Conservation (phyloP, 2,888 invertebrate genomes). For the Idaea straminata region DNA sequence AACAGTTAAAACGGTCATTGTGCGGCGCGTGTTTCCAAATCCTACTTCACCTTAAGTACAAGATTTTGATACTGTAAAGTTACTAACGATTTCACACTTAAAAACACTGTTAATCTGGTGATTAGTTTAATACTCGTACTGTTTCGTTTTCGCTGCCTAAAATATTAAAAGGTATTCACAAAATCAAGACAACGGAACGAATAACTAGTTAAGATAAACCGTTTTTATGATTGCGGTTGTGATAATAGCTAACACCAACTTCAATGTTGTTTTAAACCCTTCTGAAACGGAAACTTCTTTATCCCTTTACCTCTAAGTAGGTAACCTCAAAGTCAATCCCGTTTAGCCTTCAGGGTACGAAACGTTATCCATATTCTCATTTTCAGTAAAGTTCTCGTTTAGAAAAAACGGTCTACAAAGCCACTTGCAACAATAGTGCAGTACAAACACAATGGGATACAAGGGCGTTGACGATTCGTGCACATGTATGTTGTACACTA, state of each 20-base stretch:
- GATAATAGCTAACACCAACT: not conserved
- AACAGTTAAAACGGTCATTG: too few species aligned
- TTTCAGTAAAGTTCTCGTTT: slow-evolving; percentile 19
- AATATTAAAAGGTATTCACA: too few species aligned
- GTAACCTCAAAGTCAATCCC: slow-evolving; percentile 11
- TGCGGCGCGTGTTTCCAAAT: too few species aligned
- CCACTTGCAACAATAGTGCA: slow-evolving; percentile 25
- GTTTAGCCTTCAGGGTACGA: slow-evolving; percentile 15
- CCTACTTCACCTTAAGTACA: too few species aligned
- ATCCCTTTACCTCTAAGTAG: not conserved
- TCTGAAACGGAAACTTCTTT: not conserved
- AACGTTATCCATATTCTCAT: slow-evolving; percentile 16
- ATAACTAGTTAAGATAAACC: not conserved
- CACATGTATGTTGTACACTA: slow-evolving; percentile 22
- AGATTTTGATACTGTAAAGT: too few species aligned
- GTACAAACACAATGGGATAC: slow-evolving; percentile 27
- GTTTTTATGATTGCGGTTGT: not conserved
- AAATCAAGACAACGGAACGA: too few species aligned
- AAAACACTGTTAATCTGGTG: too few species aligned
- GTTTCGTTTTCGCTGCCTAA: too few species aligned
- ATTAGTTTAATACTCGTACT: too few species aligned
- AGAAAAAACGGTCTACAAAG: slow-evolving; percentile 27
- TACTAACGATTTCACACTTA: too few species aligned
- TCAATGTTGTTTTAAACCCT: not conserved
- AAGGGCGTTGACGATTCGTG: slow-evolving; percentile 29